Percentiles rank a stretch among this genome's conserved stretches.
Conservation (phyloP, 2,113 vertebrate species). For the Rhizomys pruinosus region DNA sequence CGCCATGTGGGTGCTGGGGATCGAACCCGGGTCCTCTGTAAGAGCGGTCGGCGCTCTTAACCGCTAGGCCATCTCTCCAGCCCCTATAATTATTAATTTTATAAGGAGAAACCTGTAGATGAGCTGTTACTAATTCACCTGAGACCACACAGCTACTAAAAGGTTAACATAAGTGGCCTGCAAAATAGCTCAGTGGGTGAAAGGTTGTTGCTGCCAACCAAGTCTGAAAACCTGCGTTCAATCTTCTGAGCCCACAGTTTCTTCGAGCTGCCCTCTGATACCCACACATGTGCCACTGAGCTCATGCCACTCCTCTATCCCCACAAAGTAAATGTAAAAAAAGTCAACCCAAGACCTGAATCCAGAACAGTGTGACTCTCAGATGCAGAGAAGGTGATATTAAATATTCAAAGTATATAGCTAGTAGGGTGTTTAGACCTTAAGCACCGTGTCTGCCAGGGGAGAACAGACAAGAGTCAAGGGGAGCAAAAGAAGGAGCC, state of each 20-base stretch:
- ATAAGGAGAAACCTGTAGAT: constrained; percentile 20
- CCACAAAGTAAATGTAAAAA: not conserved
- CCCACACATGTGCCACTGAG: not conserved
- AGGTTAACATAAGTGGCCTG: not conserved
- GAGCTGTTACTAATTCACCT: constrained; percentile 54
- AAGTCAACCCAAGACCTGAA: constrained; percentile 32
- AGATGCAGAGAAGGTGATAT: not conserved
- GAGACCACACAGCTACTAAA: constrained; percentile 45
- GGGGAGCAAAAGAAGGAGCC: constrained; percentile 81
- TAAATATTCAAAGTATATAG: too few species aligned
- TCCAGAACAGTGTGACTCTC: constrained; percentile 35
- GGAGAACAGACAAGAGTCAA: constrained; percentile 15
- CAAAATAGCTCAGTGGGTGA: not conserved
- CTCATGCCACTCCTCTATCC: too few species aligned
- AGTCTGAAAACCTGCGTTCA: not conserved
- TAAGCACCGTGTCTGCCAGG: constrained; percentile 50
- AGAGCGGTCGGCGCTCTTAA: too few species aligned
- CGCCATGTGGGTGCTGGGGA: too few species aligned
- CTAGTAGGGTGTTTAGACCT: constrained; percentile 51
- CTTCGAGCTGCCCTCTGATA: not conserved
- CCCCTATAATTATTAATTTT: constrained; percentile 25
- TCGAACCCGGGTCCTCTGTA: too few species aligned
- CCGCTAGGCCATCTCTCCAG: too few species aligned
- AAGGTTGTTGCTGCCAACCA: not conserved
- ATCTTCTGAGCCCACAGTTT: not conserved